phyloP scores from a whole-genome alignment of 2,113 vertebrate species.

The Canis aureus region DNA sequence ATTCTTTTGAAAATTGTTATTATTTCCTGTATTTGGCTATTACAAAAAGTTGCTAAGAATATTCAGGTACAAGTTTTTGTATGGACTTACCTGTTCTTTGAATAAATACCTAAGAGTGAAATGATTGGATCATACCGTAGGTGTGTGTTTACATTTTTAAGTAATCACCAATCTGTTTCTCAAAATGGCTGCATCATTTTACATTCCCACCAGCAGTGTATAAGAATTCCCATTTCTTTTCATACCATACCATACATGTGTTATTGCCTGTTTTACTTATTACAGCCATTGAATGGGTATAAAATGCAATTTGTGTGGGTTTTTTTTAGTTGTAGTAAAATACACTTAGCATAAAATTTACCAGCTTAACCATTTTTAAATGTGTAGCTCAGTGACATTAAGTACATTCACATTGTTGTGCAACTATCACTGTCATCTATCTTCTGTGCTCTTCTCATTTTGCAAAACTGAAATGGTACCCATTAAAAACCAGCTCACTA shows the following conservation, averaged over 20 bases:
- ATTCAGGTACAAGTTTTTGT: neutral
- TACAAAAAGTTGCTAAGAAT: neutral
- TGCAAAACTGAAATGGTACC: neutral
- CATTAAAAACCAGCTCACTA: neutral
- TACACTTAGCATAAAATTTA: neutral
- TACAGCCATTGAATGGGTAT: neutral
- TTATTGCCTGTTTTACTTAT: neutral
- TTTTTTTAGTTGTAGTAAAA: neutral
- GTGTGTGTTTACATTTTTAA: neutral
- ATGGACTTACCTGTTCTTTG: neutral
- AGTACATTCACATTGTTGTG: neutral
- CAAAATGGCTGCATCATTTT: neutral
- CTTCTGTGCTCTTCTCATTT: neutral
- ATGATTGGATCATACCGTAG: neutral
- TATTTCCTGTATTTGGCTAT: neutral
- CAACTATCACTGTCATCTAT: neutral
- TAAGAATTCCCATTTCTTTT: neutral
- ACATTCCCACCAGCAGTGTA: too few species aligned
- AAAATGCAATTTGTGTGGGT: neutral
- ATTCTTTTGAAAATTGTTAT: neutral
- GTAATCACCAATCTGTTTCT: neutral
- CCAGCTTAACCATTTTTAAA: neutral
- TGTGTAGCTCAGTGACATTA: neutral
- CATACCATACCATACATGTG: neutral
- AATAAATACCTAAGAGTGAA: neutral